phyloP scores from a whole-genome alignment of 2,797 vertebrate species.

The Poecilia picta region DNA sequence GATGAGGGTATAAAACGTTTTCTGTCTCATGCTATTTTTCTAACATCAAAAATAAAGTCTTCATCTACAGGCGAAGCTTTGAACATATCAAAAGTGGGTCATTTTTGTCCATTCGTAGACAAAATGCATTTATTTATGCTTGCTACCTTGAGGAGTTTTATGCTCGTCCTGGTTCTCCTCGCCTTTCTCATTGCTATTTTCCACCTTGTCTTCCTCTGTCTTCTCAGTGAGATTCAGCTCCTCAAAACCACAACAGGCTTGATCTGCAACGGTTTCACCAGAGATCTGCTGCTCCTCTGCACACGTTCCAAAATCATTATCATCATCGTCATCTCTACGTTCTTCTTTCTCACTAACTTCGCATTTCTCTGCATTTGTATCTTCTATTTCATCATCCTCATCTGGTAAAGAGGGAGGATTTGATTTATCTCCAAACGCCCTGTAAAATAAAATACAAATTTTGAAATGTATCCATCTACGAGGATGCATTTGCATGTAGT shows the following conservation, averaged over 20 bases:
- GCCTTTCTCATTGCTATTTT: constrained; percentile 49
- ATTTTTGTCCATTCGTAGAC: background rate
- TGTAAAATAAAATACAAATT: constrained; percentile 49
- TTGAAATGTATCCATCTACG: background rate
- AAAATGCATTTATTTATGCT: no score
- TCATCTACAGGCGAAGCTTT: background rate
- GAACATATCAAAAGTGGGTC: background rate
- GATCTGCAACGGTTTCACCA: constrained; percentile 22
- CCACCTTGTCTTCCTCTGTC: constrained; percentile 50
- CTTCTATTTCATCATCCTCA: constrained; percentile 50
- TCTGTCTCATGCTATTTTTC: constrained; percentile 15
- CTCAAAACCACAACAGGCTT: constrained; percentile 54
- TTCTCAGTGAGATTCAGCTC: constrained; percentile 68
- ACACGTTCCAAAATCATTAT: constrained; percentile 35
- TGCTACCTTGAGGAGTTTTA: constrained; percentile 87
- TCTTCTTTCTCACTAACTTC: constrained; percentile 42
- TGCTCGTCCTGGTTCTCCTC: constrained; percentile 67
- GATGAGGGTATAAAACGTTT: constrained; percentile 18
- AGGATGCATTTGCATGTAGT: background rate
- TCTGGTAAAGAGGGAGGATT: constrained; percentile 85
- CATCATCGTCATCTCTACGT: background rate
- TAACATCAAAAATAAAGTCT: constrained; percentile 9
- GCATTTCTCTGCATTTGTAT: constrained; percentile 52
- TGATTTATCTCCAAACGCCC: constrained; percentile 93
- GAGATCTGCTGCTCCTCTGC: constrained; percentile 41